Base-by-base conservation (phyloP, 2,113 vertebrate genomes). In the Tonatia bakeri region DNA sequence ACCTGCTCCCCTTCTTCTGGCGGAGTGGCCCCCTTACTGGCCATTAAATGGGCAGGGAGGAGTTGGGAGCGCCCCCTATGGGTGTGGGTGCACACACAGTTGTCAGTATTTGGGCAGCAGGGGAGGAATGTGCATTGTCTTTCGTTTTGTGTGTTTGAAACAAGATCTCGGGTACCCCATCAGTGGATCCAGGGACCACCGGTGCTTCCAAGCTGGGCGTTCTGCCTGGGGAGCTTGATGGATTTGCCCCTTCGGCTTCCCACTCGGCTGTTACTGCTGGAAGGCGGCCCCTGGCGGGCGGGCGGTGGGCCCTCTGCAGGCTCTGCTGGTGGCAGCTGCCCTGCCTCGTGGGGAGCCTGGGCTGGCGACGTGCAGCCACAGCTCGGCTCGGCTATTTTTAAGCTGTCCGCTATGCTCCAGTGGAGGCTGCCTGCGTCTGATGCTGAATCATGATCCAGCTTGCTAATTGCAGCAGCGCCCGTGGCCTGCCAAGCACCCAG, bases 401-500 rank as follows among this genome's bases (percentile, higher is more conserved):
- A 98, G 97, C 97, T 82, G 93, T 97, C 97, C 75, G 95, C 93
- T 92, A 4, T 70, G 92, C 98, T 87, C 91, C 7, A 28, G 90
- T 73, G 94, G 94, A 91, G 88, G 92, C 94, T 80, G 90, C 56
- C 72, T 47, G 20, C 1, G 61, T 73, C 76, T 16, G 80, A n/a
- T 96, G 97, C 98, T 98, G 98, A 98, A 97, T 98, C 98, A 98
- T 87, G 65, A 73, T 89, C 96, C 88, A 93, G 97, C 97, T 87
- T 96, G 97, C 98, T 98, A 98, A 98, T 97, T 98, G 96, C 87
- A 92, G 96, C 96, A 91, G 89, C n/a, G 96, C 91, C 96, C 0
- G 90, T 96, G 97, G 98, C 79, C 98, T 98, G 97, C 98, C 96
- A 79, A 56, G 40, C n/a, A 43, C 80, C 67, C 83, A 69, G 92